Evolutionary conservation across 2,888 invertebrate genomes (phyloP).

Genomic region (Cataglyphis altisquamis): DNA sequence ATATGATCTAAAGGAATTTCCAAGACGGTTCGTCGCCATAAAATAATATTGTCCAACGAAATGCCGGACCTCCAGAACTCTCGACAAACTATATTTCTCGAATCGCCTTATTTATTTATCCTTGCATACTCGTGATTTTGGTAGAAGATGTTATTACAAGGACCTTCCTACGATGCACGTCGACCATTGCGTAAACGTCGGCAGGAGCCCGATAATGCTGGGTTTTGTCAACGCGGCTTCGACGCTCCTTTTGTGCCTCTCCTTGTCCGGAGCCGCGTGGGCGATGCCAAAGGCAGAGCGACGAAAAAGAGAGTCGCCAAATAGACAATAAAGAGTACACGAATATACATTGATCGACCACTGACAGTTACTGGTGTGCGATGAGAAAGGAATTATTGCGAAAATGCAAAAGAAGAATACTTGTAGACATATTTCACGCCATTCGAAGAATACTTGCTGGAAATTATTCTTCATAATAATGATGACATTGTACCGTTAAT

Average conservation of each 20-base stretch:
- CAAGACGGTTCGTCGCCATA: conserved; percentile 61
- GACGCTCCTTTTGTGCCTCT: conserved; percentile 12
- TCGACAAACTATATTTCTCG: conserved; percentile 68
- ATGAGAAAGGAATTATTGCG: neutral
- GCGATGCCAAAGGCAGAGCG: conserved; percentile 1
- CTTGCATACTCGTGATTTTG: conserved; percentile 63
- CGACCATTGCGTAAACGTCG: conserved; percentile 67
- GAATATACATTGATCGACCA: neutral
- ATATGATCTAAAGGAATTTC: conserved; percentile 56
- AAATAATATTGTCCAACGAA: conserved; percentile 78
- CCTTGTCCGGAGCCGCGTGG: conserved; percentile 1
- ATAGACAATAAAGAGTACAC: conserved; percentile 1
- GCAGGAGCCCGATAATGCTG: conserved; percentile 55
- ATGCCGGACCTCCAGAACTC: conserved; percentile 66
- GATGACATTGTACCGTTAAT: neutral
- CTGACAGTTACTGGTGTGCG: neutral
- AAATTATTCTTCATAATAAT: conserved; percentile 7
- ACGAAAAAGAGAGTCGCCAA: neutral
- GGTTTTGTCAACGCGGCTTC: conserved; percentile 57
- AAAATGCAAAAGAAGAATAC: neutral
- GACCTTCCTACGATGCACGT: conserved; percentile 61
- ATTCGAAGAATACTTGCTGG: neutral
- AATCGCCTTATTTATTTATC: conserved; percentile 73
- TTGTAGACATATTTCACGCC: neutral
- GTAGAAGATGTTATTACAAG: conserved; percentile 74